A percentile compares a stretch with the other conserved stretches of the same genome.
Evolutionary conservation across 2,113 vertebrate genomes (phyloP).

Genomic region (Labrus mixtus): DNA sequence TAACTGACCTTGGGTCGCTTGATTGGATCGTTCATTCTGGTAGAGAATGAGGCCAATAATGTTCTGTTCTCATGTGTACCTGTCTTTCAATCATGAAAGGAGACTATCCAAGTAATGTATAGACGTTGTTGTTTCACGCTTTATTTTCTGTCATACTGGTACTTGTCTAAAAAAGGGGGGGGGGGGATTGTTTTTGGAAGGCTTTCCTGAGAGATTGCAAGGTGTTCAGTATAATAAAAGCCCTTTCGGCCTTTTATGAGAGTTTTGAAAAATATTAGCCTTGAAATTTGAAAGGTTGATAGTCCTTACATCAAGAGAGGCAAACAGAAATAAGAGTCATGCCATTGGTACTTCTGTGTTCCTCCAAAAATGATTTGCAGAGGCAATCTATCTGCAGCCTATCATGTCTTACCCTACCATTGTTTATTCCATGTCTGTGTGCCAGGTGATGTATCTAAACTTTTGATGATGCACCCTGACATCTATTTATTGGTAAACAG

Average conservation of each 20-base stretch:
- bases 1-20: neutral
- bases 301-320: conserved; percentile 14
- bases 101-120: conserved; percentile 4
- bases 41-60: neutral
- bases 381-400: conserved; percentile 29
- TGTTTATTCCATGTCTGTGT: conserved; percentile 15
- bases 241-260: neutral
- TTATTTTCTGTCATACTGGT: neutral
- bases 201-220: conserved; percentile 1
- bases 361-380: conserved; percentile 25
- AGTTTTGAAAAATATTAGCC: neutral
- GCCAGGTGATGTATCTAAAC: conserved; percentile 34
- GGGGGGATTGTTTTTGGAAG: neutral
- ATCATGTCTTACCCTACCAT: conserved; percentile 14
- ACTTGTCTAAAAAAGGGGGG: neutral
- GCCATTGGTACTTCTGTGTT: conserved; percentile 28
- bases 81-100: neutral
- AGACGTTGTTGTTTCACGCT: neutral
- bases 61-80: neutral
- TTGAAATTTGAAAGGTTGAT: neutral
- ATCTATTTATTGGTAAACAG: conserved; percentile 54
- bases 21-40: neutral
- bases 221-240: neutral
- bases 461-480: conserved; percentile 17
- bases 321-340: neutral